Evolutionary conservation across 1,140 invertebrate species (phyloP).

Genomic region (Leptestheria dahalacensis): DNA sequence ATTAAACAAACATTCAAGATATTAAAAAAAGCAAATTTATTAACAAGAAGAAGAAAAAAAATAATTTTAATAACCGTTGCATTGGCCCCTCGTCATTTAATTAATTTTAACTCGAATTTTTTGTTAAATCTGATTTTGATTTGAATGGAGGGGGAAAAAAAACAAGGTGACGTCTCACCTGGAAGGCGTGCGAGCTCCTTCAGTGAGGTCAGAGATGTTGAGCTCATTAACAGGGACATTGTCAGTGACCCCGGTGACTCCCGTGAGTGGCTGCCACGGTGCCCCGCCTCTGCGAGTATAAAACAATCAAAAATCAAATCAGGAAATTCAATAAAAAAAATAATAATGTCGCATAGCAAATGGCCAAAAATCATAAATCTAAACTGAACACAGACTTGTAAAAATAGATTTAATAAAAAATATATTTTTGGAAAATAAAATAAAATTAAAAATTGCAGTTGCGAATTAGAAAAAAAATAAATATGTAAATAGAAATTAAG

Average conservation of each 20-base stretch:
- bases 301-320: no score
- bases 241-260: conserved; percentile 9
- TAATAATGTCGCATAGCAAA: conserved; percentile 8
- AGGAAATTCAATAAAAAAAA: no score
- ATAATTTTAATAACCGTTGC: neutral
- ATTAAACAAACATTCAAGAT: neutral
- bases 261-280: conserved; percentile 8
- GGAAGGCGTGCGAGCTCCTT: conserved; percentile 11
- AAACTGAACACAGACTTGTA: neutral
- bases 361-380: conserved; percentile 15
- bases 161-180: neutral
- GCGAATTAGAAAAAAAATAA: neutral
- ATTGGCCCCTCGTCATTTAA: no score
- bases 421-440: no score
- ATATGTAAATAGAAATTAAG: neutral
- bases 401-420: neutral
- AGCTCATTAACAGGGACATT: conserved; percentile 4
- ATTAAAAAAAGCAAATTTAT: neutral
- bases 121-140: neutral
- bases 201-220: conserved; percentile 5
- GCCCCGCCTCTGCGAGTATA: conserved; percentile 15
- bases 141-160: neutral
- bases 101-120: no score
- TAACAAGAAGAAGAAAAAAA: neutral
- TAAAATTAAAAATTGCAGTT: no score